These are phyloP conservation scores for Orussus abietinus DNA, from an alignment of 1,140 invertebrate species.

Conservation along the genomic window DNA sequence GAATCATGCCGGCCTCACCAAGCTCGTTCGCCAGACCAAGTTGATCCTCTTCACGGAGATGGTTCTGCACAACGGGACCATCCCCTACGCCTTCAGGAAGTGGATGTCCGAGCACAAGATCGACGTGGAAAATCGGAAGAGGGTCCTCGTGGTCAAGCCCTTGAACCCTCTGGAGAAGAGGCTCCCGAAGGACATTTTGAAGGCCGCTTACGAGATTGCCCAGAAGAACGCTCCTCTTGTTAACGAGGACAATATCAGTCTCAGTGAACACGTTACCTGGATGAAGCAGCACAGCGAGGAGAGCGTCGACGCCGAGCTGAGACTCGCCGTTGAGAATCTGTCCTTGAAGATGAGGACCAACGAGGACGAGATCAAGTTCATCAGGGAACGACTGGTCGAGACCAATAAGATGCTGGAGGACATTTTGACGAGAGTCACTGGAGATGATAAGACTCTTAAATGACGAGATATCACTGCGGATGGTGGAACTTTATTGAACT, in stretches of 20 bases:
- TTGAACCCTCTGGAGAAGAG: conserved; percentile 63
- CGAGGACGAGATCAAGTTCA: conserved; percentile 35
- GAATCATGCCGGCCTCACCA: conserved; percentile 65
- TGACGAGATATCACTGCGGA: too few species aligned
- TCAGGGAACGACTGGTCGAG: conserved; percentile 36
- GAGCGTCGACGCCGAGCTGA: conserved; percentile 21
- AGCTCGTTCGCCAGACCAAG: conserved; percentile 65
- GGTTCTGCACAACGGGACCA: conserved; percentile 58
- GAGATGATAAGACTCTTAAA: too few species aligned
- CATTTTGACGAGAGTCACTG: conserved; percentile 26
- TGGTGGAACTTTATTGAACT: too few species aligned
- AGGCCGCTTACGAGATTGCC: conserved; percentile 61
- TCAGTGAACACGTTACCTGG: conserved; percentile 31
- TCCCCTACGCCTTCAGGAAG: conserved; percentile 51
- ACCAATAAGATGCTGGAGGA: conserved; percentile 40
- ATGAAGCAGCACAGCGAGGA: conserved; percentile 31
- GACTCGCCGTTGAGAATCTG: conserved; percentile 30
- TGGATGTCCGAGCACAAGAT: conserved; percentile 47
- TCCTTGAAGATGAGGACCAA: conserved; percentile 33
- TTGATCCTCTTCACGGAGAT: conserved; percentile 65
- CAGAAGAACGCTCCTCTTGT: conserved; percentile 43
- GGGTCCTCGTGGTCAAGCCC: conserved; percentile 61
- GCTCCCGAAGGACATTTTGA: conserved; percentile 61
- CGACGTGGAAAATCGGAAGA: conserved; percentile 44
- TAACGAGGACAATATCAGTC: conserved; percentile 30